Conservation (phyloP, 2,797 vertebrate genomes). For the Acanthopagrus latus region DNA sequence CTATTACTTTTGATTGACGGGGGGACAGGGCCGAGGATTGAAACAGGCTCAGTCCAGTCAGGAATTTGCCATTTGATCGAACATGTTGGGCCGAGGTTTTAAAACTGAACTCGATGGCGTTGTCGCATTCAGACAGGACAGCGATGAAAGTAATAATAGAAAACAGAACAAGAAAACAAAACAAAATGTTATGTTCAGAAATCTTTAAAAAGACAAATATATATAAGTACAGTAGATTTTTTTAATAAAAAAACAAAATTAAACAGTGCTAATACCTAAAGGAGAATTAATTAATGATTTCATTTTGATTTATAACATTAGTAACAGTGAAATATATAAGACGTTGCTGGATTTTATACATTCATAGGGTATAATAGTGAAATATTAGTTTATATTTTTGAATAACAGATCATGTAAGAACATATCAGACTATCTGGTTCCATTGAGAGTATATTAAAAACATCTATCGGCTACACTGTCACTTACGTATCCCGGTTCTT, state of each 20-base stretch:
- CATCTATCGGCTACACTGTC: no score
- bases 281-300: neutral
- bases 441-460: neutral
- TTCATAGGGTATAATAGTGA: neutral
- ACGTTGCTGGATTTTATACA: neutral
- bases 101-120: neutral
- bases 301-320: neutral
- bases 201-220: no score
- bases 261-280: neutral
- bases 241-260: neutral
- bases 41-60: neutral
- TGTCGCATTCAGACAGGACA: no score
- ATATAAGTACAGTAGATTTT: no score
- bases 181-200: no score
- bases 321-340: neutral
- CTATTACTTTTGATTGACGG: slow-evolving; percentile 74
- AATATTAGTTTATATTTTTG: neutral
- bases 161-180: no score
- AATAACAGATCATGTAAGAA: no score
- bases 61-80: neutral
- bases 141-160: no score
- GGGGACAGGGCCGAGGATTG: neutral
- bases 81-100: neutral
- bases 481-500: neutral
- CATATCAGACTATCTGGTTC: neutral